These are phyloP conservation scores for Synanthedon myopaeformis DNA, from an alignment of 2,888 invertebrate genomes.

Conservation along the genomic window DNA sequence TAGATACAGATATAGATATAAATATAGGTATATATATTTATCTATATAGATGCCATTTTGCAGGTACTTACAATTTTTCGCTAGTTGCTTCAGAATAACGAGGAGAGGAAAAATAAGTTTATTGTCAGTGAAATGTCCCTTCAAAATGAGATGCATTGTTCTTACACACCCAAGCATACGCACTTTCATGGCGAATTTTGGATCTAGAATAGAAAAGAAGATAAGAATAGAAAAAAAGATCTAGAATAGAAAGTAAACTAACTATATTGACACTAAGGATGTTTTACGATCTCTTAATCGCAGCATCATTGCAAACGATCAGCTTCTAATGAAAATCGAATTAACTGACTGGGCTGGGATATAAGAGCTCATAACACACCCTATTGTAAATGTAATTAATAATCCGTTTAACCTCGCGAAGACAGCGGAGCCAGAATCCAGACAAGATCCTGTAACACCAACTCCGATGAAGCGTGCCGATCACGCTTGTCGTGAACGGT, in stretches of 20 bases:
- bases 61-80: constrained; percentile 66
- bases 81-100: constrained; percentile 70
- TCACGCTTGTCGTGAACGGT: constrained; percentile 60
- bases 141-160: constrained; percentile 72
- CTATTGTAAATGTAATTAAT: neutral
- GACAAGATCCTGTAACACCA: constrained; percentile 64
- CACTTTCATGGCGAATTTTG: constrained; percentile 76
- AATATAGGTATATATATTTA: neutral
- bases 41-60: neutral
- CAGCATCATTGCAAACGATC: no score
- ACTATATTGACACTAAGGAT: no score
- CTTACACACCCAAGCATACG: constrained; percentile 72
- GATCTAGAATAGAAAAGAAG: constrained; percentile 47
- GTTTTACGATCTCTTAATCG: no score
- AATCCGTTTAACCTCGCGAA: constrained; percentile 43
- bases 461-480: constrained; percentile 46
- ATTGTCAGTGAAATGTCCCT: constrained; percentile 70
- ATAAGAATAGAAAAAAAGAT: no score
- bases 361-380: no score
- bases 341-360: no score
- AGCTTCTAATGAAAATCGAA: no score
- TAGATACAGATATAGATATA: neutral
- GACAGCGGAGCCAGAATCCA: constrained; percentile 70
- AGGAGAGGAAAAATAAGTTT: constrained; percentile 70
- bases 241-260: constrained; percentile 30